Evolutionary conservation across 2,888 invertebrate genomes (phyloP).

Genomic region (Piscicola geometra): DNA sequence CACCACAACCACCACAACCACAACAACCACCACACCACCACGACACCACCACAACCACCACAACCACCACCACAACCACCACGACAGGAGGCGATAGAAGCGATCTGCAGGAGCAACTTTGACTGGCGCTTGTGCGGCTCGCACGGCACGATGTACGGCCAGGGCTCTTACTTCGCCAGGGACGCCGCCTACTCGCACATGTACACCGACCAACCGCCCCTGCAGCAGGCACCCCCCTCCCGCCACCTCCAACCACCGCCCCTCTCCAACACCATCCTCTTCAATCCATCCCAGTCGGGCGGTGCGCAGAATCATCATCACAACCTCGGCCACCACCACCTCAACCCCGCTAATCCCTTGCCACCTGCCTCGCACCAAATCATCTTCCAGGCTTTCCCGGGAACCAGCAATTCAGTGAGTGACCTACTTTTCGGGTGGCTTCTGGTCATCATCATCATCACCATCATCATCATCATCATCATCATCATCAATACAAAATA

Average conservation of each 20-base stretch:
- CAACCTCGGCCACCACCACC: slow-evolving; percentile 20
- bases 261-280: slow-evolving; percentile 26
- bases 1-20: no score
- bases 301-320: slow-evolving; percentile 12
- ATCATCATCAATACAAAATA: no score
- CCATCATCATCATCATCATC: slow-evolving; percentile 12
- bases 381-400: slow-evolving; percentile 37
- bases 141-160: slow-evolving; percentile 43
- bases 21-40: no score
- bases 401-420: slow-evolving; percentile 34
- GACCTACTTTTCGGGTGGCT: neutral
- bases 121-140: slow-evolving; percentile 44
- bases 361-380: slow-evolving; percentile 32
- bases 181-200: slow-evolving; percentile 44
- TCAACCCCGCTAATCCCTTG: neutral
- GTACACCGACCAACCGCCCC: slow-evolving; percentile 41
- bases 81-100: slow-evolving; percentile 34
- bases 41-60: no score
- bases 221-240: slow-evolving; percentile 25
- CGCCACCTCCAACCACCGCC: slow-evolving; percentile 24
- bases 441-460: slow-evolving; percentile 5
- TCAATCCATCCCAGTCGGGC: slow-evolving; percentile 27
- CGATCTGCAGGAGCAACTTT: slow-evolving; percentile 43
- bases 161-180: slow-evolving; percentile 44
- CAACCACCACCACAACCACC: no score